These are phyloP conservation scores for Conops quadrifasciatus DNA, from an alignment of 2,888 invertebrate genomes.

Conservation along the genomic window DNA sequence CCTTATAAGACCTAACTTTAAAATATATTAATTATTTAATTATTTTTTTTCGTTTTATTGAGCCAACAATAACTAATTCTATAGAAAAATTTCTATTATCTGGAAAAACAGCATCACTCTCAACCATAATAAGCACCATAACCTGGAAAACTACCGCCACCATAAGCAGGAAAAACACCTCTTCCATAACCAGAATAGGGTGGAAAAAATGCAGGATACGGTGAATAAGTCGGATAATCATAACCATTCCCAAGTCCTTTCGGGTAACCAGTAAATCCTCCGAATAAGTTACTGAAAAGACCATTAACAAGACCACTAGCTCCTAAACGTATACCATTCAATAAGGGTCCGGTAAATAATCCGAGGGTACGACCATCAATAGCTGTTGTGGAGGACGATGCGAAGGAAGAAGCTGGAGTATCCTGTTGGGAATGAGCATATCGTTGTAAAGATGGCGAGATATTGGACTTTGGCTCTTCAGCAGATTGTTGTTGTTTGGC, in stretches of 20 bases:
- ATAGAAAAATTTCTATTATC: too few species aligned
- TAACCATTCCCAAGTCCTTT: not conserved
- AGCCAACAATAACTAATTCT: too few species aligned
- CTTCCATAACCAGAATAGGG: not conserved
- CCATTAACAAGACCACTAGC: slow-evolving; percentile 40
- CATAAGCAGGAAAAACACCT: not conserved
- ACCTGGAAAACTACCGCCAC: slow-evolving; percentile 31
- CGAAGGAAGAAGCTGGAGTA: not conserved
- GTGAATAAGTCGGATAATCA: slow-evolving; percentile 1
- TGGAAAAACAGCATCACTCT: not conserved
- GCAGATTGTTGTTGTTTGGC: not conserved
- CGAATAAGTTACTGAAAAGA: slow-evolving; percentile 42
- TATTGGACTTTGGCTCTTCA: too few species aligned
- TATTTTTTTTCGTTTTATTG: too few species aligned
- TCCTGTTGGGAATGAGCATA: not conserved
- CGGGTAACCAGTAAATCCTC: slow-evolving; percentile 28
- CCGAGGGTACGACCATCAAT: slow-evolving; percentile 1
- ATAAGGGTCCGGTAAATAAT: slow-evolving; percentile 39
- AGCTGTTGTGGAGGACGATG: not conserved
- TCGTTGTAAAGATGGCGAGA: not conserved
- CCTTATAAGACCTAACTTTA: too few species aligned
- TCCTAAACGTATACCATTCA: slow-evolving; percentile 40
- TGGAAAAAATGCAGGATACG: not conserved
- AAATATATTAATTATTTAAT: too few species aligned
- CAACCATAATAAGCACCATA: slow-evolving; percentile 39